Percentiles rank a stretch among this genome's conserved stretches.
Evolutionary conservation across 2,113 vertebrate species (phyloP).

Genomic region (Misgurnus anguillicaudatus): DNA sequence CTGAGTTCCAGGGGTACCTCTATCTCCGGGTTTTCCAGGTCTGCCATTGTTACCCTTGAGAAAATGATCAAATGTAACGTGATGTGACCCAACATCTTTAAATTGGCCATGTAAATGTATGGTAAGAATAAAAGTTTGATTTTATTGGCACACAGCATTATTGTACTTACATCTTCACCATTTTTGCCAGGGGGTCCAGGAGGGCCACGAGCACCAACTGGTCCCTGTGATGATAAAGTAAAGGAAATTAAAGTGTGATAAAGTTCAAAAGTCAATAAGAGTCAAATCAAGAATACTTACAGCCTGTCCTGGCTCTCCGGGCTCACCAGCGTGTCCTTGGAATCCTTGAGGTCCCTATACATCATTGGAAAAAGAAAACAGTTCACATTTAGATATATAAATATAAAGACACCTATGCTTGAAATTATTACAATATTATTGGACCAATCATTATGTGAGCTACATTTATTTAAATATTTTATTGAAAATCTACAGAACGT

Average conservation of each 20-base stretch:
- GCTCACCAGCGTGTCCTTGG: conserved; percentile 89
- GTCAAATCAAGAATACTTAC: conserved; percentile 74
- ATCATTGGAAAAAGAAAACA: not conserved
- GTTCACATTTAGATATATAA: not conserved
- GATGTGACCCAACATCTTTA: not conserved
- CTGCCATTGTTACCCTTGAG: conserved; percentile 93
- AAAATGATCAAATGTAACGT: conserved; percentile 12
- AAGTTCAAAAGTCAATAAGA: not conserved
- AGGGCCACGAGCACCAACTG: conserved; percentile 88
- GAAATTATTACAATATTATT: not conserved
- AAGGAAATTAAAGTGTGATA: not conserved
- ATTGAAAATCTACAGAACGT: not conserved
- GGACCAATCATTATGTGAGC: not conserved
- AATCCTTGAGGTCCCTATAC: conserved; percentile 89
- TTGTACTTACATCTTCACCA: conserved; percentile 93
- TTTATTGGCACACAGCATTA: not conserved
- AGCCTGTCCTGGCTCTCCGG: conserved; percentile 92
- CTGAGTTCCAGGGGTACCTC: conserved; percentile 86
- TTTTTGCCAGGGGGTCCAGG: conserved; percentile 88
- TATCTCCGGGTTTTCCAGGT: conserved; percentile 93
- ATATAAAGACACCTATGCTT: no score
- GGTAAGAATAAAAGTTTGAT: no score
- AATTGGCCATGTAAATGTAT: not conserved
- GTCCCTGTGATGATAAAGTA: conserved; percentile 75
- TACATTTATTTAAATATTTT: not conserved